Percentiles rank a stretch among this genome's conserved stretches.
phyloP scores from a whole-genome alignment of 2,888 invertebrate genomes.

The Drosophila buzzatii region DNA sequence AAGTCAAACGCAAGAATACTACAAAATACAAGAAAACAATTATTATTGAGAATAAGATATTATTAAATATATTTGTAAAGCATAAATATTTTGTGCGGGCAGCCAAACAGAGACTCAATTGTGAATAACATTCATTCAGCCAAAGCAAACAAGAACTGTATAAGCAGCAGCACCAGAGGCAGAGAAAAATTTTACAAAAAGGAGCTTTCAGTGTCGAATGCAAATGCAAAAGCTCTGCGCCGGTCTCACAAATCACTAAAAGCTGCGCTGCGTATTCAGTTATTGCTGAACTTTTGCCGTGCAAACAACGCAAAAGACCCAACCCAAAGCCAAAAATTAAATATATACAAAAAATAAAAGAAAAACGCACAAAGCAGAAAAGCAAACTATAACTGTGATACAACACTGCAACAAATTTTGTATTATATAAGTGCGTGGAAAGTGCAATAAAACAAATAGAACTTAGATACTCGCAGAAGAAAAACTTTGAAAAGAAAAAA shows the following conservation, averaged over 20 bases:
- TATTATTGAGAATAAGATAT: conserved; percentile 21
- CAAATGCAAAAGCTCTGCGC: conserved; percentile 76
- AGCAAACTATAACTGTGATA: conserved; percentile 31
- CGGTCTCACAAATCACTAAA: conserved; percentile 74
- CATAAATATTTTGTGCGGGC: conserved; percentile 42
- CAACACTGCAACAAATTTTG: conserved; percentile 38
- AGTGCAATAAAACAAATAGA: conserved; percentile 8
- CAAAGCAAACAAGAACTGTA: conserved; percentile 19
- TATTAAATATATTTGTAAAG: conserved; percentile 30
- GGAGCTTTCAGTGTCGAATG: conserved; percentile 49
- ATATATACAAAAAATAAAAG: not conserved
- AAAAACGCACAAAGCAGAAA: conserved; percentile 34
- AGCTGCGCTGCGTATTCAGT: conserved; percentile 74
- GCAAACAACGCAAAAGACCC: conserved; percentile 54
- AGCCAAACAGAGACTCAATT: conserved; percentile 56
- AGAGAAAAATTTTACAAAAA: conserved; percentile 14
- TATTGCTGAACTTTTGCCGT: conserved; percentile 82
- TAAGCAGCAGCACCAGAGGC: conserved; percentile 25
- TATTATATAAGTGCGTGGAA: conserved; percentile 37
- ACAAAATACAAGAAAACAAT: conserved; percentile 17
- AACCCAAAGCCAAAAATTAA: conserved; percentile 18
- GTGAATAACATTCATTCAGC: conserved; percentile 67
- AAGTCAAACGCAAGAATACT: conserved; percentile 30
- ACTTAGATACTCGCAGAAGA: conserved; percentile 27
- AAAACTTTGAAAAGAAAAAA: conserved; percentile 5